A percentile compares a stretch with the other conserved stretches of the same genome.
Conservation (phyloP, 2,888 invertebrate species). For the Philaethria dido region DNA sequence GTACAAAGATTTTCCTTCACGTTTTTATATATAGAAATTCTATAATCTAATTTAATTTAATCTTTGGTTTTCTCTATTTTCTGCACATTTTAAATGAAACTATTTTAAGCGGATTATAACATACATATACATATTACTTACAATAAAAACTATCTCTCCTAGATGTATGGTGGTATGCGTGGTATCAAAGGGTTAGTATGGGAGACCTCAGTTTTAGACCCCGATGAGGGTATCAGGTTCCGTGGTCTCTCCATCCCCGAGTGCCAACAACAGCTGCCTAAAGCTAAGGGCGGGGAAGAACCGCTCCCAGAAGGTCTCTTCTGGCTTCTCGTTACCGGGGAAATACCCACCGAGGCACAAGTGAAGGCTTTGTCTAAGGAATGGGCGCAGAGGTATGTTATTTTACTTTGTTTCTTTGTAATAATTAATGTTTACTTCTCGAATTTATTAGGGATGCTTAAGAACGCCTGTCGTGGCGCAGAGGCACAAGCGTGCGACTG, state of each 20-base stretch:
- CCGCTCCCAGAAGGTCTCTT: slow-evolving; percentile 92
- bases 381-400: slow-evolving; percentile 87
- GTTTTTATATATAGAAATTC: too few species aligned
- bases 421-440: too few species aligned
- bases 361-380: slow-evolving; percentile 89
- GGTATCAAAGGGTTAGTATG: slow-evolving; percentile 97
- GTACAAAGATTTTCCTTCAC: too few species aligned
- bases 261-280: slow-evolving; percentile 89
- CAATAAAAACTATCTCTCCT: neutral
- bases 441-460: too few species aligned
- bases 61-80: too few species aligned
- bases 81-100: too few species aligned
- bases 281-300: slow-evolving; percentile 87
- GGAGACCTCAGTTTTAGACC: slow-evolving; percentile 97
- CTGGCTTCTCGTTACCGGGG: slow-evolving; percentile 91
- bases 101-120: too few species aligned
- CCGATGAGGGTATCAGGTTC: slow-evolving; percentile 98
- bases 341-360: slow-evolving; percentile 88
- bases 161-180: slow-evolving; percentile 98
- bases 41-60: too few species aligned
- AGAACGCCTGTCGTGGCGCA: too few species aligned
- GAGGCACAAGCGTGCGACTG: too few species aligned
- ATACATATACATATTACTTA: too few species aligned
- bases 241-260: slow-evolving; percentile 95
- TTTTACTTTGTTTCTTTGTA: too few species aligned